These are phyloP conservation scores for Cerceris rybyensis DNA, from an alignment of 2,888 invertebrate genomes.

Conservation along the genomic window DNA sequence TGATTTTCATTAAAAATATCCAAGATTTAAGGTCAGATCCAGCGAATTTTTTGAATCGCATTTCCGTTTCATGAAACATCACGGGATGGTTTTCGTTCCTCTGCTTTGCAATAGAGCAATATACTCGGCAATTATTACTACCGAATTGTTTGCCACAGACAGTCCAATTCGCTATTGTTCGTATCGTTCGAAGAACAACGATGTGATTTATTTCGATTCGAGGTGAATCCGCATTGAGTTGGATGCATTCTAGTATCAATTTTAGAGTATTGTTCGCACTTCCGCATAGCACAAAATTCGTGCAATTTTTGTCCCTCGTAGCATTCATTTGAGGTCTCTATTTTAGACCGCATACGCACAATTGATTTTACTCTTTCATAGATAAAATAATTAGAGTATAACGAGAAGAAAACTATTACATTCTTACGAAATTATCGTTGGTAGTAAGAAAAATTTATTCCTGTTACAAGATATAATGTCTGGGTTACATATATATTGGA, in stretches of 20 bases:
- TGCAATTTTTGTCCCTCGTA: not conserved
- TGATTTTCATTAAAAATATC: too few relatives aligned
- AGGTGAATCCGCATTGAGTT: not conserved
- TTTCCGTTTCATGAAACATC: not conserved
- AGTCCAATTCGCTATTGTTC: not conserved
- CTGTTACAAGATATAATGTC: too few relatives aligned
- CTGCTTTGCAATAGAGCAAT: not conserved
- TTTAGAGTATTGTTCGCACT: not conserved
- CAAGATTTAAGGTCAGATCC: too few relatives aligned
- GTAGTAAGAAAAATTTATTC: too few relatives aligned
- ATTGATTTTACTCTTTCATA: too few relatives aligned
- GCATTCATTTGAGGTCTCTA: too few relatives aligned
- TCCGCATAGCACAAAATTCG: not conserved
- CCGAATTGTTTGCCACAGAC: not conserved
- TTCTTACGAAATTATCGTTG: too few relatives aligned
- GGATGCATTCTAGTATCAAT: not conserved
- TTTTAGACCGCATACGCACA: too few relatives aligned
- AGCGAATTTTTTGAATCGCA: not conserved
- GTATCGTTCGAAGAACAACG: not conserved
- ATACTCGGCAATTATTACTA: not conserved
- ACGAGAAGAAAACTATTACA: too few relatives aligned
- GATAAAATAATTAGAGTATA: too few relatives aligned
- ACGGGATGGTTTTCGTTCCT: slow-evolving; percentile 1
- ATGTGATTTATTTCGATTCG: slow-evolving; percentile 2
- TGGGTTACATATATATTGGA: too few relatives aligned